These are phyloP conservation scores for Agrotis segetum DNA, from an alignment of 2,888 invertebrate species.

Conservation along the genomic window DNA sequence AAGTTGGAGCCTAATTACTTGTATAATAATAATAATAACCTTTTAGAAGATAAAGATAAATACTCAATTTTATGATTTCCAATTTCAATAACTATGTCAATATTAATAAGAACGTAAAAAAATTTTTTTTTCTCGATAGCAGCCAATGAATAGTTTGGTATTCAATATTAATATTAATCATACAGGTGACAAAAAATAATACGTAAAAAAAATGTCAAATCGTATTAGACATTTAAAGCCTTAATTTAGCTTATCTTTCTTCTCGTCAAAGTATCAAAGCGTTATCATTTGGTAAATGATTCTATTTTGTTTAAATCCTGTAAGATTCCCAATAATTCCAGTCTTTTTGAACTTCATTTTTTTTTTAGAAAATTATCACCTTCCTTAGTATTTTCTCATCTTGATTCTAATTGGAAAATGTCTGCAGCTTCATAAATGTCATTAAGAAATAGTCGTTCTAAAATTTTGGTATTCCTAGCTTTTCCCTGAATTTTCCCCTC, in stretches of 20 bases:
- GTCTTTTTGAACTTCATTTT: background rate
- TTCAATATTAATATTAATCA: conserved; percentile 20
- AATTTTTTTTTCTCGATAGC: conserved; percentile 1
- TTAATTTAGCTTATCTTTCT: conserved; percentile 24
- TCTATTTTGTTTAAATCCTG: background rate
- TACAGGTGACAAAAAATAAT: conserved; percentile 33
- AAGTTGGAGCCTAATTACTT: background rate
- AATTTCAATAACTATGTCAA: background rate
- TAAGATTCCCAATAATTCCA: background rate
- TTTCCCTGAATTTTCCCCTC: conserved; percentile 1
- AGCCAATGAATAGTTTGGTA: conserved; percentile 23
- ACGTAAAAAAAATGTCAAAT: conserved; percentile 31
- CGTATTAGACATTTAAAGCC: background rate
- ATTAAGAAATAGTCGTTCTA: too few species aligned
- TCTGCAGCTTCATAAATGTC: background rate
- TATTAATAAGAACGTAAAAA: conserved; percentile 11
- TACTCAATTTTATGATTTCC: background rate
- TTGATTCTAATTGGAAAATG: background rate
- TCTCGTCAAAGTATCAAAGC: conserved; percentile 20
- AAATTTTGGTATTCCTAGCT: background rate
- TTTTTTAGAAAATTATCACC: background rate
- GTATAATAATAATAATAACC: too few species aligned
- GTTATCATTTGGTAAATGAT: background rate
- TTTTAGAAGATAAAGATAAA: background rate
- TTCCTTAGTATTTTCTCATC: background rate